Evolutionary conservation across 2,888 invertebrate genomes (phyloP).

Genomic region (Tricholauxania praeusta): DNA sequence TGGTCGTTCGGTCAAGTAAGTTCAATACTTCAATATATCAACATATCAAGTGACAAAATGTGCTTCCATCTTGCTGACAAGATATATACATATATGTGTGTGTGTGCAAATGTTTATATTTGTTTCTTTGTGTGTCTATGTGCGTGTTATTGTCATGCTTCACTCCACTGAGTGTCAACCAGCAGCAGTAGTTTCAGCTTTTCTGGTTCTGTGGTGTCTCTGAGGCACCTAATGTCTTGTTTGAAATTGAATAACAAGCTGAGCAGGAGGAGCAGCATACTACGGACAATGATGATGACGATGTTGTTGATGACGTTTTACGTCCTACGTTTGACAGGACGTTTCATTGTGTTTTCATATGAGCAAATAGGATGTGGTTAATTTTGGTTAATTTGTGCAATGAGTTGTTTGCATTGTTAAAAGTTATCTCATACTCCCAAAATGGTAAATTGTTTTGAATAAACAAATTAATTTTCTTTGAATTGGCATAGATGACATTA

Average conservation of each 20-base stretch:
- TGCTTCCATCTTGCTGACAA: background rate
- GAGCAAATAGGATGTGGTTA: slow-evolving; percentile 9
- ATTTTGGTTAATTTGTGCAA: slow-evolving; percentile 32
- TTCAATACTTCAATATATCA: slow-evolving; percentile 8
- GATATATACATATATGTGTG: background rate
- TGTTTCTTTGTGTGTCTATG: background rate
- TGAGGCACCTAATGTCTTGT: too few species aligned
- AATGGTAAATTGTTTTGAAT: background rate
- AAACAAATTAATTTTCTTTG: too few species aligned
- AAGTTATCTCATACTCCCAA: too few species aligned
- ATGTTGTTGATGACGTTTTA: background rate
- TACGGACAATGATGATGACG: background rate
- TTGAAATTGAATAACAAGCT: too few species aligned
- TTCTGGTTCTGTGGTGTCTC: background rate
- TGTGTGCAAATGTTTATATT: background rate
- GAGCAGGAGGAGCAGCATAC: too few species aligned
- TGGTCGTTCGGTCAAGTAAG: slow-evolving; percentile 7
- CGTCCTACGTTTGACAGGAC: background rate
- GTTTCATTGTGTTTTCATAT: slow-evolving; percentile 7
- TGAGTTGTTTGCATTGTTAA: slow-evolving; percentile 11
- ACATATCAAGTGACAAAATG: background rate
- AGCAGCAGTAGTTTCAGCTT: too few species aligned
- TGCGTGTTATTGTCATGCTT: too few species aligned
- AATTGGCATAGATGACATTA: too few species aligned
- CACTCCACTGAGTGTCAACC: too few species aligned